phyloP scores from a whole-genome alignment of 2,113 vertebrate genomes.

The Myrmecophaga tridactyla region DNA sequence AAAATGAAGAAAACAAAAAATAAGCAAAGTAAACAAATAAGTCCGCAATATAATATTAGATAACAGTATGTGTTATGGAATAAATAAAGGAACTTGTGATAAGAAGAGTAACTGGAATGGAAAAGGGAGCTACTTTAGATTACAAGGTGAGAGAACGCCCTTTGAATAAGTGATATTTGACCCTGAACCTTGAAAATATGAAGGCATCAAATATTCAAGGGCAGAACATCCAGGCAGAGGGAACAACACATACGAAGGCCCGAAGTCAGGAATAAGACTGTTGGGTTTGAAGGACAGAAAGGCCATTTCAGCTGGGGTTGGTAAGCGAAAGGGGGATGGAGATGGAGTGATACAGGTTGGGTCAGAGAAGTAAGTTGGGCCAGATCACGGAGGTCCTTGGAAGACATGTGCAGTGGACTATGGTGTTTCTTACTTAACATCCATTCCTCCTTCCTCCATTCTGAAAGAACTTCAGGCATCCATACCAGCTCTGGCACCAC shows the following conservation, averaged over 20 bases:
- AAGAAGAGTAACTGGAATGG: neutral
- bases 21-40: too few relatives aligned
- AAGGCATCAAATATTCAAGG: neutral
- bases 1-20: neutral
- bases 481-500: too few relatives aligned
- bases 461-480: too few relatives aligned
- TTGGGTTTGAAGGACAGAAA: neutral
- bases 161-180: neutral
- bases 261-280: too few relatives aligned
- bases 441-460: too few relatives aligned
- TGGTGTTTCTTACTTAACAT: too few relatives aligned
- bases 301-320: neutral
- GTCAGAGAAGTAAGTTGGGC: too few relatives aligned
- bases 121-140: neutral
- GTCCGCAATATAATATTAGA: neutral
- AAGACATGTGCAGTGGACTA: too few relatives aligned
- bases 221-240: neutral
- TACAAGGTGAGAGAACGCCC: neutral
- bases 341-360: neutral
- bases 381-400: too few relatives aligned
- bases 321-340: neutral
- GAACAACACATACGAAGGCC: too few relatives aligned
- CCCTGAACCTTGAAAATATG: neutral
- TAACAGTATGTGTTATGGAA: neutral
- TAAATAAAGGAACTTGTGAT: neutral